A percentile compares a stretch with the other conserved stretches of the same genome.
Conservation (phyloP, 2,113 vertebrate species). For the Chaetura pelagica region DNA sequence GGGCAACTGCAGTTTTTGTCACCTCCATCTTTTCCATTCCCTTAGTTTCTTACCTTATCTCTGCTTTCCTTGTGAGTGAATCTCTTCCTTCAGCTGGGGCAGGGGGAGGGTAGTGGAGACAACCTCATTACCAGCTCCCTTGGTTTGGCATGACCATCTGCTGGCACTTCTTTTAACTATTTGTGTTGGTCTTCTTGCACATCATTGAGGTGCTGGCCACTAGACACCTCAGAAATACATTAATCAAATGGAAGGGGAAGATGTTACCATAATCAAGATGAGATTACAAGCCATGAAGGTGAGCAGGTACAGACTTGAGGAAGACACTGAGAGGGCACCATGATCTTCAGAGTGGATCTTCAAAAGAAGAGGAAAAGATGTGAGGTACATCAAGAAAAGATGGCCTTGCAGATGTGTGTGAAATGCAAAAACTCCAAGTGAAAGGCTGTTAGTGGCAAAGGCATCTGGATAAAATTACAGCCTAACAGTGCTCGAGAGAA, state of each 20-base stretch:
- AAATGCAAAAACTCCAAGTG: neutral
- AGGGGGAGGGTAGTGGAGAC: neutral
- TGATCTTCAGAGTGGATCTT: neutral
- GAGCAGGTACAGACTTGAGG: neutral
- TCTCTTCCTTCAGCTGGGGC: neutral
- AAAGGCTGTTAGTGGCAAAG: neutral
- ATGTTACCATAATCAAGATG: neutral
- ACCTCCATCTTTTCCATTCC: neutral
- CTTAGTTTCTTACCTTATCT: fast-evolving
- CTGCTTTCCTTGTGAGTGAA: neutral
- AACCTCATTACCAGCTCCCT: neutral
- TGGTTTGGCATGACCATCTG: neutral
- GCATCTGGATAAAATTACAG: slow-evolving; percentile 70
- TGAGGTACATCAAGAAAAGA: neutral
- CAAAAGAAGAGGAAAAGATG: neutral
- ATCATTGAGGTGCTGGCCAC: neutral
- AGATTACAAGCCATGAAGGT: neutral
- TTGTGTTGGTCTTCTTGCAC: neutral
- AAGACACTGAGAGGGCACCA: neutral
- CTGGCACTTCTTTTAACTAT: neutral
- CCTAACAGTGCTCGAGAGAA: neutral
- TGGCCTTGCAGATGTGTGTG: neutral
- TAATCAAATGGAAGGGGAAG: neutral
- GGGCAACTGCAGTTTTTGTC: neutral
- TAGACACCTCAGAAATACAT: neutral